These are phyloP conservation scores for Hirundo rustica DNA, from an alignment of 2,797 vertebrate genomes.

Conservation along the genomic window DNA sequence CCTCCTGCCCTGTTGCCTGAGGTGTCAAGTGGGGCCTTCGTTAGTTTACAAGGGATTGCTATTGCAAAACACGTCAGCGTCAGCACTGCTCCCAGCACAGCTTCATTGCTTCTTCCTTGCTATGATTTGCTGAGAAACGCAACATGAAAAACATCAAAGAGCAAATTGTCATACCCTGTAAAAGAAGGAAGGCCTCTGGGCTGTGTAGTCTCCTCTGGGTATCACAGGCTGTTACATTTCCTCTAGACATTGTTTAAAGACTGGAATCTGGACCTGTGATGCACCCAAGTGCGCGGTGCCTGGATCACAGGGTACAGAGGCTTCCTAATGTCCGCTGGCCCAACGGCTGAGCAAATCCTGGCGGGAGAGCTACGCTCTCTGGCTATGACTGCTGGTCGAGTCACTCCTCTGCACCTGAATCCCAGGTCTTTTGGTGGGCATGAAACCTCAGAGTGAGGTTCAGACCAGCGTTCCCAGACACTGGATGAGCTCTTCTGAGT, in stretches of 20 bases:
- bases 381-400: fast-evolving
- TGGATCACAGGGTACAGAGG: neutral
- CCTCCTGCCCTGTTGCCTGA: neutral
- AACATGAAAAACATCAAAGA: neutral
- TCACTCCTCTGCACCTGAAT: neutral
- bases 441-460: neutral
- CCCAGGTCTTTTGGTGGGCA: neutral
- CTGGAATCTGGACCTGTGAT: fast-evolving
- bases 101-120: neutral
- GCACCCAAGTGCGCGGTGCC: fast-evolving
- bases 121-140: neutral
- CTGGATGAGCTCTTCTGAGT: fast-evolving
- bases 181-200: neutral
- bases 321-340: fast-evolving
- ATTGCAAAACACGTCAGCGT: neutral
- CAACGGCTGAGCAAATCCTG: neutral
- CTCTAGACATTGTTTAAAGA: neutral
- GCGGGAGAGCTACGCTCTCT: fast-evolving
- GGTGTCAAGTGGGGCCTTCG: neutral
- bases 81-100: neutral
- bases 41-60: neutral
- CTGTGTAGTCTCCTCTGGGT: neutral
- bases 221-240: neutral
- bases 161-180: neutral
- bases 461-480: neutral